Conservation (phyloP, 2,113 vertebrate species). For the Taurulus bubalis region DNA sequence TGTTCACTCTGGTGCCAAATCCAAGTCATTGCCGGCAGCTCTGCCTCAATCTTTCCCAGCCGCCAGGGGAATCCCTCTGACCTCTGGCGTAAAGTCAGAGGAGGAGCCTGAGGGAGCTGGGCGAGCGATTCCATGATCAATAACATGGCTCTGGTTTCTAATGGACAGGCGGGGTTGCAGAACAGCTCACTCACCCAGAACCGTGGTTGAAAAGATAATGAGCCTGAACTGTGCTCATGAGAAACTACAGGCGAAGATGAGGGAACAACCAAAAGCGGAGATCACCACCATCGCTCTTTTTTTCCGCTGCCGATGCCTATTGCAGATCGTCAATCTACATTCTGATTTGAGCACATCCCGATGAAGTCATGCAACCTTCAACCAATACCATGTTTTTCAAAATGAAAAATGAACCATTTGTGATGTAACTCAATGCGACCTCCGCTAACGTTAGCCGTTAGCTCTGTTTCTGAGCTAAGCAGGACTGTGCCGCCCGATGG, state of each 20-base stretch:
- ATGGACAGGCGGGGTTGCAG: neutral
- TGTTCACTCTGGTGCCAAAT: neutral
- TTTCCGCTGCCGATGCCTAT: too few species aligned
- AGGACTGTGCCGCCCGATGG: neutral
- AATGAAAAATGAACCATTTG: too few species aligned
- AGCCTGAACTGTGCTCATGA: neutral
- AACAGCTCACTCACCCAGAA: constrained; percentile 6
- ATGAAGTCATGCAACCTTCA: too few species aligned
- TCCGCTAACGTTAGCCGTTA: neutral
- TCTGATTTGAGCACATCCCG: too few species aligned
- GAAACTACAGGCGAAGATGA: too few species aligned
- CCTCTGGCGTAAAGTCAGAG: constrained; percentile 11
- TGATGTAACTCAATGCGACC: neutral
- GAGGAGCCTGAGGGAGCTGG: constrained; percentile 15
- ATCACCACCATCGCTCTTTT: too few species aligned
- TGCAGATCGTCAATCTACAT: too few species aligned
- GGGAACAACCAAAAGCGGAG: too few species aligned
- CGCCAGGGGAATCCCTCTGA: constrained; percentile 6
- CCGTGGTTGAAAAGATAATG: neutral
- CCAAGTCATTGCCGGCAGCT: neutral
- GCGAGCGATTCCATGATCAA: constrained; percentile 31
- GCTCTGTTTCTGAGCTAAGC: neutral
- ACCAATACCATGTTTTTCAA: too few species aligned
- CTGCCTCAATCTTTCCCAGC: neutral
- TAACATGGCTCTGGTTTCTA: constrained; percentile 24